A percentile compares a stretch with the other conserved stretches of the same genome.
Evolutionary conservation across 2,888 invertebrate genomes (phyloP).

Genomic region (Ctenicera cuprea): DNA sequence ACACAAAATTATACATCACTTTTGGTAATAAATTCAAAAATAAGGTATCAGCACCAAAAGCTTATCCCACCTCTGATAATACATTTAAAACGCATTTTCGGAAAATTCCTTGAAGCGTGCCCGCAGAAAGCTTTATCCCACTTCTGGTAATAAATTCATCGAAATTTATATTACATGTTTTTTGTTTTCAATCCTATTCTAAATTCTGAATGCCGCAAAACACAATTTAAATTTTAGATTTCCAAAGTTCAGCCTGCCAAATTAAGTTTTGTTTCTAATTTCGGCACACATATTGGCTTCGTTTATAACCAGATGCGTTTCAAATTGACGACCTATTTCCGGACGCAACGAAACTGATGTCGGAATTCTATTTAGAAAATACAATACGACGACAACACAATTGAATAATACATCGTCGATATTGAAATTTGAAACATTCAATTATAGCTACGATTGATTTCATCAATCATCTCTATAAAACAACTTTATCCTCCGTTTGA

Average conservation of each 20-base stretch:
- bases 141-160: too few relatives aligned
- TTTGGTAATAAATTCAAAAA: too few relatives aligned
- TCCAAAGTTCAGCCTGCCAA: neutral
- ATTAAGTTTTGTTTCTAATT: constrained; percentile 9
- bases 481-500: constrained; percentile 11
- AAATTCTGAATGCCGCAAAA: too few relatives aligned
- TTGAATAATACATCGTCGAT: constrained; percentile 1
- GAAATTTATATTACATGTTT: too few relatives aligned
- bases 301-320: constrained; percentile 12
- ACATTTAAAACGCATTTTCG: too few relatives aligned
- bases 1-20: too few relatives aligned
- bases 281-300: neutral
- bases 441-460: constrained; percentile 19
- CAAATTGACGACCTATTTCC: constrained; percentile 6
- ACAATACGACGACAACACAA: constrained; percentile 15
- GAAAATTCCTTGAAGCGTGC: too few relatives aligned
- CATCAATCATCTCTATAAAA: constrained; percentile 24
- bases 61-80: too few relatives aligned
- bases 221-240: neutral
- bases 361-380: neutral
- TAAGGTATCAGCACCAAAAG: too few relatives aligned
- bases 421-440: constrained; percentile 31
- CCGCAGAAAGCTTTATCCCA: too few relatives aligned
- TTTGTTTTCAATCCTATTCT: too few relatives aligned
- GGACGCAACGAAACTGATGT: constrained; percentile 4